Base-by-base conservation (phyloP, 64 coral and sea anemone species). In the Orbicella faveolata region DNA sequence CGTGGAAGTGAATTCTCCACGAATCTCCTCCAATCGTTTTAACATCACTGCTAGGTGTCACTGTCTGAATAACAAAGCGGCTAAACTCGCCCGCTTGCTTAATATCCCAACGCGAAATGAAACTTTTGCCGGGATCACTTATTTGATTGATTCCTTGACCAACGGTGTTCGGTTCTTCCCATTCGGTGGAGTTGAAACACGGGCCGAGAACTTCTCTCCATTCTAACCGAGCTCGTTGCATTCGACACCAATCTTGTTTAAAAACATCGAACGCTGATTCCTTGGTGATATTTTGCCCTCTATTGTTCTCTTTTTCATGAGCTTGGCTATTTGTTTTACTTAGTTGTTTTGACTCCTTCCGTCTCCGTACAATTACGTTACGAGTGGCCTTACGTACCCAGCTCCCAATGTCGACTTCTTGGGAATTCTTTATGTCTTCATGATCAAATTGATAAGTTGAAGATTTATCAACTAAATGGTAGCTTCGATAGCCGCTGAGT, bases 131-230 rank as follows among this genome's bases (percentile, higher is more conserved):
- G 19, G 94, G 79, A 62, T 92, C 63, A n/a, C 86, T 96, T 34
- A 88, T 81, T 18, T 63, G 33, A 70, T 86, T 41, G 30, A 21
- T 51, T 62, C 51, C 74, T 48, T 48, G 44, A 48, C 44, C 44
- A 11, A 36, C 33, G 0, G 53, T 88, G 26, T 13, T 79, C 23
- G 74, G 69, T 21, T 23, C 57, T 9, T 59, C 76, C 94, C 94
- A 96, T 15, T 44, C 74, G 2, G 94, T 96, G 17, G 62, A 83
- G 16, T 92, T 89, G 14, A 36, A 62, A 77, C 94, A 96, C 6
- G 94, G 87, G 16, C 85, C 87, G 33, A 96, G 78, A 96, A 92
- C 77, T 39, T 61, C 61, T 78, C 89, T 61, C 94, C 94, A 96
- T 30, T 96, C 66, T 0, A 96, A 81, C 36, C 86, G 68, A 25